phyloP scores from a whole-genome alignment of 2,888 invertebrate species.

The Cheilosia vulpina region DNA sequence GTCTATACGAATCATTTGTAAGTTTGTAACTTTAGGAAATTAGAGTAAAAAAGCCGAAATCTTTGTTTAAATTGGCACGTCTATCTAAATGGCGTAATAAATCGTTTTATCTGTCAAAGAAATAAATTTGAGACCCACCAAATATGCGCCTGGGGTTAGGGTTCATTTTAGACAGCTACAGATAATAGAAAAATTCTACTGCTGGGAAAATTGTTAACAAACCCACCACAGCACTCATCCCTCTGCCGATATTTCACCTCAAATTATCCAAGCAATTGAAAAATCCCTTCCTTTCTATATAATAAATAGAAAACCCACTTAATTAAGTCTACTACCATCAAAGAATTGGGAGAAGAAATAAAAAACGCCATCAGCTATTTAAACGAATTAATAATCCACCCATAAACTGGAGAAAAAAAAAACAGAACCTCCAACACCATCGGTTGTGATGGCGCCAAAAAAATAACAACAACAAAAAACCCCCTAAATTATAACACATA shows the following conservation, averaged over 20 bases:
- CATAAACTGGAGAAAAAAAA: constrained; percentile 8
- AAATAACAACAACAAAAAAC: constrained; percentile 21
- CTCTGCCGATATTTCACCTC: neutral
- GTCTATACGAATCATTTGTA: no score
- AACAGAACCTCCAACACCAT: neutral
- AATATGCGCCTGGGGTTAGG: no score
- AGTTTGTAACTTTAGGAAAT: no score
- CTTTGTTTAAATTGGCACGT: no score
- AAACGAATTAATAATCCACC: constrained; percentile 45
- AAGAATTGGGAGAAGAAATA: constrained; percentile 10
- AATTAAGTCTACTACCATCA: constrained; percentile 34
- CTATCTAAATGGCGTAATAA: no score
- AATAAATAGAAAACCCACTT: constrained; percentile 29
- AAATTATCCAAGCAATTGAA: neutral
- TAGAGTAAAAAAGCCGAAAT: no score
- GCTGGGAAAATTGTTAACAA: no score
- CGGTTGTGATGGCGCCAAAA: constrained; percentile 4
- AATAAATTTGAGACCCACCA: no score
- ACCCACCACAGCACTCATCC: neutral
- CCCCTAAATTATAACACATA: constrained; percentile 65
- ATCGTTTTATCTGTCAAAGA: no score
- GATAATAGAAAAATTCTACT: no score
- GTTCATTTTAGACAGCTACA: no score
- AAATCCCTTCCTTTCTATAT: neutral
- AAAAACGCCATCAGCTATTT: constrained; percentile 24